phyloP scores from a whole-genome alignment of 2,797 vertebrate genomes.

The Acipenser transmontanus region DNA sequence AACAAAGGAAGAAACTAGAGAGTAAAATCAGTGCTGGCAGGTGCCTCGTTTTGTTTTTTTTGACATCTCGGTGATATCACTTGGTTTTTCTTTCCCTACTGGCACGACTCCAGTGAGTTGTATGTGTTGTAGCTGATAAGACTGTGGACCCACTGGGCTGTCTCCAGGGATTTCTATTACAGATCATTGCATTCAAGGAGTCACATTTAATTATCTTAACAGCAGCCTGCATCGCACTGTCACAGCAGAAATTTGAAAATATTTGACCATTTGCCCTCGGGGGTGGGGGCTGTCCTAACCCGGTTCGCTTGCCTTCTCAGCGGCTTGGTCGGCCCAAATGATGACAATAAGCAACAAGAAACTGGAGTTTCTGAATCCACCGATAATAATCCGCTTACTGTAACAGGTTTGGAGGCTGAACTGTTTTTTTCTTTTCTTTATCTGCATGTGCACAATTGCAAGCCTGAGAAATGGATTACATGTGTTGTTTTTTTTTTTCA shows the following conservation, averaged over 20 bases:
- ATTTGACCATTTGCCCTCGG: background rate
- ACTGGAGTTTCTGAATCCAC: background rate
- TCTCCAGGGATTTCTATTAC: background rate
- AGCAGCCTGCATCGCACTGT: constrained; percentile 7
- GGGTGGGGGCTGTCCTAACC: background rate
- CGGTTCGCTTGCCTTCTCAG: background rate
- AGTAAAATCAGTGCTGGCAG: background rate
- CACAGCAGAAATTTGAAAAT: constrained; percentile 8
- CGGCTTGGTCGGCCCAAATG: background rate
- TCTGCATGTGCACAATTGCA: background rate
- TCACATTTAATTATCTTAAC: constrained; percentile 14
- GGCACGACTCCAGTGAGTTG: background rate
- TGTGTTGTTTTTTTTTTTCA: too few species aligned
- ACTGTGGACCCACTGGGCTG: background rate
- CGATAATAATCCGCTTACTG: background rate
- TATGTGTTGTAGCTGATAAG: background rate
- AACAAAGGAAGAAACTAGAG: background rate
- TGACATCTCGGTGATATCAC: background rate
- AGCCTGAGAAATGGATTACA: background rate
- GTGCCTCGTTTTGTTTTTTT: background rate
- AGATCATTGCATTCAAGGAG: background rate
- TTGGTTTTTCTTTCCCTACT: background rate
- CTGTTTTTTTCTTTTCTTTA: background rate
- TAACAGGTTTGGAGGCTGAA: background rate
- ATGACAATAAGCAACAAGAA: background rate